Conservation (phyloP, 1,140 invertebrate genomes). For the Drosophila santomea region DNA sequence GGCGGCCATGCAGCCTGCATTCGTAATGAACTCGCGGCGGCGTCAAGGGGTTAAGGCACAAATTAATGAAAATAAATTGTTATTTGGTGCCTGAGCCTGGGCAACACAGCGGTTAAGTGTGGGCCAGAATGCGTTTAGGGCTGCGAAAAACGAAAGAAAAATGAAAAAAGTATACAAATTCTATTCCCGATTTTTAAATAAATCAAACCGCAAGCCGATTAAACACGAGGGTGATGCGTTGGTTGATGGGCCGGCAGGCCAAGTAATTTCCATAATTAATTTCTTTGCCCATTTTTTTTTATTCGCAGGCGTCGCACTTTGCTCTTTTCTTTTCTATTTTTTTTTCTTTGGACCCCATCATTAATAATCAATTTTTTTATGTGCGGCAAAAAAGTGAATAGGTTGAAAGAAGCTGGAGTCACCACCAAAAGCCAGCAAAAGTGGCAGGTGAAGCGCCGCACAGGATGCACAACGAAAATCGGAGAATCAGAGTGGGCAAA, state of each 20-base stretch:
- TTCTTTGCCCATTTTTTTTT: conserved; percentile 64
- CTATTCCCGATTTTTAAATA: conserved; percentile 64
- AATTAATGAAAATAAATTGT: conserved; percentile 85
- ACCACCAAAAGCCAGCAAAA: conserved; percentile 19
- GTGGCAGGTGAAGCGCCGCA: conserved; percentile 8
- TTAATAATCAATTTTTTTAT: conserved; percentile 45
- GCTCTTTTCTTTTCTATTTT: conserved; percentile 28
- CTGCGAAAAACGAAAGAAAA: background rate
- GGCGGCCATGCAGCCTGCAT: conserved; percentile 63
- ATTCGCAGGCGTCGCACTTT: conserved; percentile 8
- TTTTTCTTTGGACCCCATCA: conserved; percentile 12
- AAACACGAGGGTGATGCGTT: conserved; percentile 20
- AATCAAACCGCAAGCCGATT: conserved; percentile 79
- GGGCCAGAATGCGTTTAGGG: background rate
- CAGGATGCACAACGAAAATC: conserved; percentile 8
- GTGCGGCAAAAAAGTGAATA: conserved; percentile 14
- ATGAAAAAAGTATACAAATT: conserved; percentile 7
- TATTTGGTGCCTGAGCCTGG: conserved; percentile 40
- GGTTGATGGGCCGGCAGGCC: conserved; percentile 24
- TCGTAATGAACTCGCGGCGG: conserved; percentile 64
- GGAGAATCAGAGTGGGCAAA: background rate
- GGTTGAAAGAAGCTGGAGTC: conserved; percentile 15
- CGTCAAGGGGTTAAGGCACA: conserved; percentile 77
- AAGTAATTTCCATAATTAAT: conserved; percentile 85
- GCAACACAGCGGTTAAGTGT: conserved; percentile 35